Base-by-base conservation (phyloP, 1,140 invertebrate species). In the Panonychus citri region DNA sequence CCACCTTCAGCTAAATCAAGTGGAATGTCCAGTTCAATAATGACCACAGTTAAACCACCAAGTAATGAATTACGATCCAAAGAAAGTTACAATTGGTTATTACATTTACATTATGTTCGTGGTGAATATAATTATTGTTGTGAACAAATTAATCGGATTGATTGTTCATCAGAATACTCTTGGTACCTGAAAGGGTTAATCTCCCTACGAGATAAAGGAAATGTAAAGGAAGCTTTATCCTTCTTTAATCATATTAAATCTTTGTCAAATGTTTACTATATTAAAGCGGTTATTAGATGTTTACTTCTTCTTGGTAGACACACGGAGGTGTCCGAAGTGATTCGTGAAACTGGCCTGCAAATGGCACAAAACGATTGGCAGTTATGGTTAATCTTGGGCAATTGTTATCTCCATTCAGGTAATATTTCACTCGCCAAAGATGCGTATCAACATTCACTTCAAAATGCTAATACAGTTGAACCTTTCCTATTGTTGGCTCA, bases 81-180 rank as follows among this genome's bases (percentile, higher is more conserved):
- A 61, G 82, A 85, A 63, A 72, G 76, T 56, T 72, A 78, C 43
- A 87, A 89, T 67, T 90, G 85, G 85, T 68, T 89, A 53, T 76
- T 88, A 37, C 82, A 89, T 69, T 73, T 81, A 53, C 79, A 83
- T 66, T 88, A 82, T 69, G 77, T 81, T 15, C 73, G 82, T n/a
- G 79, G 81, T 60, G 84, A 89, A 62, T 86, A 78, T 68, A 74
- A 75, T 42, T 71, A 75, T 19, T 87, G 84, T 63, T 76, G 79
- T 63, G 74, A 81, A 58, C 80, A 85, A 66, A 68, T 87, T 46
- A 69, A 72, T 43, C 75, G 76, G 59, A 78, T 77, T 43, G 71
- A 78, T 50, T 81, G 81, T 51, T 78, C 76, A 66, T 81, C 81
- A 64, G 83, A 88, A 73, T 89, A 84, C 72, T 80, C 83, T 17